Conservation (phyloP, 2,797 vertebrate species). For the Enteromius fasciolatus region DNA sequence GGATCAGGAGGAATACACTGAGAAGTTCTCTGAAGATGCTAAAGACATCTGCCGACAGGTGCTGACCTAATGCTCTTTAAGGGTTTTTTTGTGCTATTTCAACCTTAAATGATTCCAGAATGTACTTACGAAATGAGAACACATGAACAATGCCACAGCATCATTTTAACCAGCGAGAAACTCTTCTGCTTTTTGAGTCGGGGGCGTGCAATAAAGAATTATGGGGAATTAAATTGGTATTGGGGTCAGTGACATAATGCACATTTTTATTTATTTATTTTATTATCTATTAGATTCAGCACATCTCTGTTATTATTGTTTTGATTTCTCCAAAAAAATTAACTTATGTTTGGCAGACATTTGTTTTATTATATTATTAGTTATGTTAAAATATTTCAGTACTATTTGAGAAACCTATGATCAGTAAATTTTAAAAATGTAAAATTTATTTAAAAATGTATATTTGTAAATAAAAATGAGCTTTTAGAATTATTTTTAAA, state of each 20-base stretch:
- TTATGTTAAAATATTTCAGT: background rate
- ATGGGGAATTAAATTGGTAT: background rate
- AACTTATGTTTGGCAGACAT: background rate
- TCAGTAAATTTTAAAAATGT: background rate
- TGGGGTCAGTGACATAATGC: background rate
- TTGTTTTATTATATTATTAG: background rate
- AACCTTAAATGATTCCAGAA: background rate
- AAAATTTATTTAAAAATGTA: background rate
- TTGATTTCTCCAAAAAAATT: background rate
- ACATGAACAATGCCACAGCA: background rate
- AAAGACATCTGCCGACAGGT: constrained; percentile 87
- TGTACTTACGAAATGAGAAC: background rate
- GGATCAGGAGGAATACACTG: constrained; percentile 89
- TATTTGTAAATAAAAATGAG: background rate
- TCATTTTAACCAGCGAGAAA: background rate
- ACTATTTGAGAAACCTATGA: background rate
- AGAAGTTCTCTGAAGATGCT: constrained; percentile 93
- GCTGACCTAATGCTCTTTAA: background rate
- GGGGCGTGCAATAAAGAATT: background rate
- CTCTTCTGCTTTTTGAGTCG: background rate
- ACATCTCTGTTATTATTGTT: background rate
- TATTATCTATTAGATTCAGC: background rate
- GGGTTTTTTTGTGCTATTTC: background rate
- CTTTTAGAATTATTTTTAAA: background rate
- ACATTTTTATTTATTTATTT: no score